A percentile compares a stretch with the other conserved stretches of the same genome.
Evolutionary conservation across 2,797 vertebrate species (phyloP).

Genomic region (Tragopan temminckii): DNA sequence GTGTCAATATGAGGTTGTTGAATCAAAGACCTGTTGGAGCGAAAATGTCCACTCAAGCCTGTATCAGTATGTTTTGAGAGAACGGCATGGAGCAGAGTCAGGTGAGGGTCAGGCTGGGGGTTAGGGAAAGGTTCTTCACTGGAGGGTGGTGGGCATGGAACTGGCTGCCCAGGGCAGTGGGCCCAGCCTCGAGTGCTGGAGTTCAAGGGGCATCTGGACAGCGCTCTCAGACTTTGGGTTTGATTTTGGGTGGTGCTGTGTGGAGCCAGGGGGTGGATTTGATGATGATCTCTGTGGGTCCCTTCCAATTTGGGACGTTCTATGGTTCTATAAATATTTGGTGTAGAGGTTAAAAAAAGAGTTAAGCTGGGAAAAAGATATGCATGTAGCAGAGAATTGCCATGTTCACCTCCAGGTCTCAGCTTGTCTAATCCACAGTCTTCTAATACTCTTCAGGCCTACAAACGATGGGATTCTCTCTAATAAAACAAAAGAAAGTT

Average conservation of each 20-base stretch:
- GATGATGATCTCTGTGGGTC: not conserved
- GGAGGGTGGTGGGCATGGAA: not conserved
- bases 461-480: not conserved
- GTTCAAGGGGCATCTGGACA: not conserved
- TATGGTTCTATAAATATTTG: not conserved
- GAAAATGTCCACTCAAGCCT: accelerated
- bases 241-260: not conserved
- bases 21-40: not conserved
- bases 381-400: not conserved
- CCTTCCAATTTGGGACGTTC: not conserved
- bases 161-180: not conserved
- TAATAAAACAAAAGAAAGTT: not conserved
- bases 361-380: not conserved
- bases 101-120: not conserved
- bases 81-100: not conserved
- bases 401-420: not conserved
- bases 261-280: not conserved
- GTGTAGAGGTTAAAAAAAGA: not conserved
- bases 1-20: not conserved
- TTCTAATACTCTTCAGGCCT: not conserved
- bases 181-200: not conserved
- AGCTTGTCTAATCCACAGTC: not conserved
- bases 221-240: not conserved
- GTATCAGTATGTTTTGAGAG: not conserved
- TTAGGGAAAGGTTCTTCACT: not conserved